Evolutionary conservation across 2,888 invertebrate genomes (phyloP).

Genomic region (Drosophila austrosaltans): DNA sequence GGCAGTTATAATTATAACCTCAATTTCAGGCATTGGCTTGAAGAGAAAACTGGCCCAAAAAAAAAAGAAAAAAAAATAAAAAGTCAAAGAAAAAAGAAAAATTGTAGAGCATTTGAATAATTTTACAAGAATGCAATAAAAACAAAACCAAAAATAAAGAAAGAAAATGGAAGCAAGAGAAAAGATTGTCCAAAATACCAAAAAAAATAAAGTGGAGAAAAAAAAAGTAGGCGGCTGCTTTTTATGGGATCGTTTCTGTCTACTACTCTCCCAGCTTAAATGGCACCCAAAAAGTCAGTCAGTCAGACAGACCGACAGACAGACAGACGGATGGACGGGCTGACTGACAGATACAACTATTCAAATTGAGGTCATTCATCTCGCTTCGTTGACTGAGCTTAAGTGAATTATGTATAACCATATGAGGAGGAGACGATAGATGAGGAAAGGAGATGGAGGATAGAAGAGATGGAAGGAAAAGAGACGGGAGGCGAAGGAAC

Average conservation of each 20-base stretch:
- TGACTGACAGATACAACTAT: conserved; percentile 39
- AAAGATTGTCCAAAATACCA: conserved; percentile 39
- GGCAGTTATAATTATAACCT: conserved; percentile 75
- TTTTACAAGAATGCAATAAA: conserved; percentile 76
- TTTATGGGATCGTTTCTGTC: conserved; percentile 53
- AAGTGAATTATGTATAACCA: conserved; percentile 75
- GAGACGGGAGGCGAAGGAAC: background rate
- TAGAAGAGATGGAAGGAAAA: background rate
- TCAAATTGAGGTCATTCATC: conserved; percentile 76
- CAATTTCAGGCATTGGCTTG: conserved; percentile 60
- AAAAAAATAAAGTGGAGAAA: conserved; percentile 30
- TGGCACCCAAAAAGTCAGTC: conserved; percentile 56
- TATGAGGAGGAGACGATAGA: conserved; percentile 17
- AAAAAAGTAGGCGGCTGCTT: conserved; percentile 68
- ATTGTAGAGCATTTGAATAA: conserved; percentile 79
- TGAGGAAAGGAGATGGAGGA: background rate
- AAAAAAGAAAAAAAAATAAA: conserved; percentile 26
- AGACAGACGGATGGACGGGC: background rate
- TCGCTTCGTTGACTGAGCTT: conserved; percentile 80
- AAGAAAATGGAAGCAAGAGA: conserved; percentile 26
- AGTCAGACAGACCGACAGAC: conserved; percentile 1
- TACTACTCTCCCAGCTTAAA: conserved; percentile 51
- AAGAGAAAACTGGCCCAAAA: conserved; percentile 74
- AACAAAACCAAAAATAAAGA: conserved; percentile 26
- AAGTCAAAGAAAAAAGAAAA: conserved; percentile 22